These are phyloP conservation scores for Diorhabda carinulata DNA, from an alignment of 1,140 invertebrate species.

Conservation along the genomic window DNA sequence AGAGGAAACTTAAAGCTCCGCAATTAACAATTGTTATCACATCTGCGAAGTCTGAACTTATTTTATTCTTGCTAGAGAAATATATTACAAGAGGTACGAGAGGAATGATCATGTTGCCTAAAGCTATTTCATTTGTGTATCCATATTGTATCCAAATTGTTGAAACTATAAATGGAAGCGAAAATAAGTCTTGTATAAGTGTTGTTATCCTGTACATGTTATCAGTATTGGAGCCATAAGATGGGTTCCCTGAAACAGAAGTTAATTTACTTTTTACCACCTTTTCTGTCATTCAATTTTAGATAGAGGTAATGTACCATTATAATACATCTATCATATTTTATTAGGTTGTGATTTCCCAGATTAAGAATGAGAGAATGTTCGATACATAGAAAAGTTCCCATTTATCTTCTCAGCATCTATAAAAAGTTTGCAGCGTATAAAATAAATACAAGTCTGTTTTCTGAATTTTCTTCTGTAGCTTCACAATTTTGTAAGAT, in stretches of 20 bases:
- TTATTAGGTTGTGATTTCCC: too few relatives aligned
- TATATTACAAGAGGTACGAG: conserved; percentile 23
- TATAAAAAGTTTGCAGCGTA: too few relatives aligned
- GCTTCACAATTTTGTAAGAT: too few relatives aligned
- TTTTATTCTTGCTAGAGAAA: conserved; percentile 17
- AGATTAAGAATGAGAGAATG: background rate
- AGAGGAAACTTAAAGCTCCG: conserved; percentile 18
- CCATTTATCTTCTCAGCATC: too few relatives aligned
- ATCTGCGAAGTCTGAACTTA: conserved; percentile 15
- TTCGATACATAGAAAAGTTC: background rate
- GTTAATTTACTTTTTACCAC: background rate
- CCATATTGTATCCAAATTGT: conserved; percentile 27
- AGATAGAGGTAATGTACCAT: too few relatives aligned
- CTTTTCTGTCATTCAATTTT: too few relatives aligned
- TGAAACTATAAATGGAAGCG: conserved; percentile 26
- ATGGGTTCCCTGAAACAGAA: conserved; percentile 27
- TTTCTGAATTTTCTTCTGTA: too few relatives aligned
- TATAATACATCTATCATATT: too few relatives aligned
- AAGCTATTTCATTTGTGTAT: conserved; percentile 19
- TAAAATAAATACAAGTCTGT: too few relatives aligned
- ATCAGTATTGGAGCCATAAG: conserved; percentile 24
- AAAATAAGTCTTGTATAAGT: conserved; percentile 27
- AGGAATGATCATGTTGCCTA: background rate
- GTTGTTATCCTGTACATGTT: conserved; percentile 18
- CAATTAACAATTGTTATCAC: conserved; percentile 17